Base-by-base conservation (phyloP, 2,888 invertebrate genomes). In the Papilio elwesi region DNA sequence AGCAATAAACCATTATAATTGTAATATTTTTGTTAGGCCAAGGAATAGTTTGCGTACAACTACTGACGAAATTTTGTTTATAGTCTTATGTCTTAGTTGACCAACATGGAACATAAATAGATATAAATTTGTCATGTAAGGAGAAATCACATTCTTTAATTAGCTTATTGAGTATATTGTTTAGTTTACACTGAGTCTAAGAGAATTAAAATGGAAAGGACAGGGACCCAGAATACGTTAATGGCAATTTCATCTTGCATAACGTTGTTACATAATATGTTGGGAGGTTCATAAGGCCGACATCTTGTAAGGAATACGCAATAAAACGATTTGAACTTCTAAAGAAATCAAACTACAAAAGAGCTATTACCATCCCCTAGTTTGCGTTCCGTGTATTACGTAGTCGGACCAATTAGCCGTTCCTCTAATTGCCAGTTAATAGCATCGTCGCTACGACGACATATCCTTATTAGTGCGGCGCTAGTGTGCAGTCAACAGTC, bases 391-490 rank as follows among this genome's bases (percentile, higher is more conserved):
- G 53, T 53, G 36, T 43, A 48, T 72, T 68, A 68, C 72, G 68
- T 55, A 49, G 55, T 16, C 13, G 11, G n/a, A 55, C 55, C 78
- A 78, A 78, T 80, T 80, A 80, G 71, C 74, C 67, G 70, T 74
- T 75, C 68, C 71, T 70, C 75, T 78, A 80, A 80, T 80, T 78
- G 78, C 59, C 68, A 71, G 72, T 68, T 76, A 76, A 79, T 77
- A 73, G 65, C 69, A 52, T 64, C 43, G 73, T 69, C 62, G 72
- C 74, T 66, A 55, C 74, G 70, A 74, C 77, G 78, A 65, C 78
- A 75, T 77, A 77, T 79, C 79, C 79, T 78, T 78, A 79, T 79
- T 79, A 79, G 62, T 74, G 73, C 74, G 71, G 71, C 71, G 69
- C 72, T 72, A 72, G 69, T 59, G 71, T 70, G 62, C 51, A 57